Conservation (phyloP, 2,888 invertebrate species). For the Chaetogeoica ovagalla region DNA sequence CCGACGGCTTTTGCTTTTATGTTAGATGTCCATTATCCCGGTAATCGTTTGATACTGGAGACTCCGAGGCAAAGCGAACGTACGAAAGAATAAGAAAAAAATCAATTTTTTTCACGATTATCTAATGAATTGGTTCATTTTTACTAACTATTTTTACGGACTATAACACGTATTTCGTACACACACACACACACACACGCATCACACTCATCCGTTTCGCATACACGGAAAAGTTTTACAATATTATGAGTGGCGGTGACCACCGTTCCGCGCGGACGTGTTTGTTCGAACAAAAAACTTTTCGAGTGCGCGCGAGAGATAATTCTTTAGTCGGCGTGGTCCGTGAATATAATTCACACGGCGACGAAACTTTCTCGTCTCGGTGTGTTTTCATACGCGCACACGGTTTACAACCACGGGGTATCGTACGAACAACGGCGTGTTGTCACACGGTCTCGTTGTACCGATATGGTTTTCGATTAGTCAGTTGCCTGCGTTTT, state of each 20-base stretch:
- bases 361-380: background rate
- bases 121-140: background rate
- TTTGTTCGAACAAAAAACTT: slow-evolving; percentile 32
- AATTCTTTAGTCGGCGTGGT: slow-evolving; percentile 42
- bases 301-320: slow-evolving; percentile 42
- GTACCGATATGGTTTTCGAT: slow-evolving; percentile 8
- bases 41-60: no score
- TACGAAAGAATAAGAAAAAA: background rate
- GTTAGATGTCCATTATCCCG: no score
- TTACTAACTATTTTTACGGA: no score
- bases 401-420: no score
- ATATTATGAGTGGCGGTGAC: slow-evolving; percentile 21
- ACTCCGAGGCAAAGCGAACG: background rate
- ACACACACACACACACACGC: background rate
- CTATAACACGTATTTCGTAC: background rate
- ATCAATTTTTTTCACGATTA: background rate
- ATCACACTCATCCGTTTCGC: slow-evolving; percentile 18
- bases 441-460: background rate
- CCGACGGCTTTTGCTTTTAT: no score
- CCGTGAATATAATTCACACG: slow-evolving; percentile 21
- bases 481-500: background rate
- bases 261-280: slow-evolving; percentile 15
- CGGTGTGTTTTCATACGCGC: background rate
- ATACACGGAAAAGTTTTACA: slow-evolving; percentile 21
- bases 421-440: slow-evolving; percentile 9